Evolutionary conservation across 2,113 vertebrate genomes (phyloP).

Genomic region (Cebidichthys violaceus): DNA sequence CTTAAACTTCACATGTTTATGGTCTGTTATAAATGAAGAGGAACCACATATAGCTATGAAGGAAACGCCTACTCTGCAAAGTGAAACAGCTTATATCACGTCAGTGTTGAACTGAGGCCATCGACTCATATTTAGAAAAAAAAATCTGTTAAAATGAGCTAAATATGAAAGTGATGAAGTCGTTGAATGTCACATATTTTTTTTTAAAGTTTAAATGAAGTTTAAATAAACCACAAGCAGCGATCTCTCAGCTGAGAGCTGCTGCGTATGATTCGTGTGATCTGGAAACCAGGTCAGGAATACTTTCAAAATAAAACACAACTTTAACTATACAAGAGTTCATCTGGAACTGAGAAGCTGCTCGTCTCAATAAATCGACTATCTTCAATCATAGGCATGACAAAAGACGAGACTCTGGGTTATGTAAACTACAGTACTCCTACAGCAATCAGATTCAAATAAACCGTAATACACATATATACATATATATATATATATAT

Average conservation of each 20-base stretch:
- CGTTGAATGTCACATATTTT: not conserved
- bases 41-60: not conserved
- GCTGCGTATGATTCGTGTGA: not conserved
- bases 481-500: conserved; percentile 5
- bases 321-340: not conserved
- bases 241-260: not conserved
- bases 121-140: conserved; percentile 3
- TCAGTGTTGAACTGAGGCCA: not conserved
- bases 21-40: not conserved
- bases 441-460: conserved; percentile 34
- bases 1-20: not conserved
- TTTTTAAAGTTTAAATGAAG: conserved; percentile 24
- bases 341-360: conserved; percentile 13
- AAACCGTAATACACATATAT: not conserved
- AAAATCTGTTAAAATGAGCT: not conserved
- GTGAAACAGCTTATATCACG: not conserved
- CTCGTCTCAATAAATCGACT: not conserved
- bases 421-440: conserved; percentile 30
- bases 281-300: not conserved
- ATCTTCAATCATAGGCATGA: not conserved
- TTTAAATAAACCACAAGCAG: conserved; percentile 16
- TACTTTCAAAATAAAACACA: conserved; percentile 1
- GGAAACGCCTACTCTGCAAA: not conserved
- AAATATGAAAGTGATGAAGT: conserved; percentile 2
- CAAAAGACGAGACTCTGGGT: not conserved